A percentile compares a stretch with the other conserved stretches of the same genome.
These are phyloP conservation scores for Pyrgus malvae DNA, from an alignment of 2,888 invertebrate species.

Conservation along the genomic window DNA sequence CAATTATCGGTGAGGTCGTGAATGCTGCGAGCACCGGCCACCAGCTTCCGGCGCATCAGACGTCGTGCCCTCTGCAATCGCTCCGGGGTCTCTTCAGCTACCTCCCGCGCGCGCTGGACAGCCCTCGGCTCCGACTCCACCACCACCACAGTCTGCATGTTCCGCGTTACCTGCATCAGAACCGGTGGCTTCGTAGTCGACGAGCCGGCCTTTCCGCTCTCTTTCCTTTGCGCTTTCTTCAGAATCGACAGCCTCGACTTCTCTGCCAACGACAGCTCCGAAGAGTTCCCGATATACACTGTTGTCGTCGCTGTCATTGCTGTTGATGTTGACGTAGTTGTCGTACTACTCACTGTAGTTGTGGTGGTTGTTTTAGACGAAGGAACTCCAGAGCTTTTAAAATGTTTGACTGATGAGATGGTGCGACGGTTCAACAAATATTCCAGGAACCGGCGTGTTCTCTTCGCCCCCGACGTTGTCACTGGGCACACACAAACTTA, in stretches of 20 bases:
- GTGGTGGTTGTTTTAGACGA: not conserved
- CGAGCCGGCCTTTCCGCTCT: slow-evolving; percentile 39
- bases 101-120: slow-evolving; percentile 44
- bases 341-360: not conserved
- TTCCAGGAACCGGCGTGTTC: slow-evolving; percentile 23
- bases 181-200: slow-evolving; percentile 60
- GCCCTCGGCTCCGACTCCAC: slow-evolving; percentile 52
- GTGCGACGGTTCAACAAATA: slow-evolving; percentile 32
- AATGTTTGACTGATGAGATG: slow-evolving; percentile 34
- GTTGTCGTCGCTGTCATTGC: not conserved
- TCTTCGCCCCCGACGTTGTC: slow-evolving; percentile 34
- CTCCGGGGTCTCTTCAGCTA: slow-evolving; percentile 50
- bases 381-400: slow-evolving; percentile 21
- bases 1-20: slow-evolving; percentile 67
- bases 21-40: slow-evolving; percentile 54
- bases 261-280: slow-evolving; percentile 57
- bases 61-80: slow-evolving; percentile 53
- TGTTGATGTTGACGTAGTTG: slow-evolving; percentile 10
- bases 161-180: slow-evolving; percentile 56
- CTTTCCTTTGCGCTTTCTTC: slow-evolving; percentile 60
- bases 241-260: slow-evolving; percentile 66
- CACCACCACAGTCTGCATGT: slow-evolving; percentile 58
- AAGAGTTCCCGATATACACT: slow-evolving; percentile 3
- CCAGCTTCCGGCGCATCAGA: slow-evolving; percentile 62
- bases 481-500: slow-evolving; percentile 68